phyloP scores from a whole-genome alignment of 2,113 vertebrate genomes.

The Odocoileus virginianus region DNA sequence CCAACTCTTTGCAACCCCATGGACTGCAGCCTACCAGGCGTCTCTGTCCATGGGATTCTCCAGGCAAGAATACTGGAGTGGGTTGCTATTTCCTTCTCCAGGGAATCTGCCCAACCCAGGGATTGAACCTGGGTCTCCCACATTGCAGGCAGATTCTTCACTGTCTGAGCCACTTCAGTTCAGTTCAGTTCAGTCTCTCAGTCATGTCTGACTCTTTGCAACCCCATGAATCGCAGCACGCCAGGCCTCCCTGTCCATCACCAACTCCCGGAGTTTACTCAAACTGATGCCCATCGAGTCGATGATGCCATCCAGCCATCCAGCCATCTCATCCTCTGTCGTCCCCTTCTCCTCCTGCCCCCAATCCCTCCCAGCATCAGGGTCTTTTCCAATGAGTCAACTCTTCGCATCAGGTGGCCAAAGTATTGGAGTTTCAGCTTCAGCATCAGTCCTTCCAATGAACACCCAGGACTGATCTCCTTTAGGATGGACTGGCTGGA shows the following conservation, averaged over 20 bases:
- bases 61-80: no score
- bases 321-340: neutral
- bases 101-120: no score
- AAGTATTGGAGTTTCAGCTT: neutral
- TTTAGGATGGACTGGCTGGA: neutral
- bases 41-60: neutral
- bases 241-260: neutral
- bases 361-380: neutral
- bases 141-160: no score
- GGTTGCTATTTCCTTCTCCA: no score
- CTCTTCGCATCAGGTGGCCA: neutral
- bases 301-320: neutral
- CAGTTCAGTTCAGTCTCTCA: neutral
- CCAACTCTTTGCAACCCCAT: neutral
- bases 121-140: no score
- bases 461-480: neutral
- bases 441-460: neutral
- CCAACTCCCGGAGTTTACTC: neutral
- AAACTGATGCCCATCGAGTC: neutral
- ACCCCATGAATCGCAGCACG: neutral
- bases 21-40: neutral
- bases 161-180: no score
- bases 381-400: neutral
- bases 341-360: neutral
- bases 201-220: fast-evolving